A percentile compares a stretch with the other conserved stretches of the same genome.
These are phyloP conservation scores for Caenorhabditis sp. DNA, from an alignment of 2,888 invertebrate species.

Conservation along the genomic window DNA sequence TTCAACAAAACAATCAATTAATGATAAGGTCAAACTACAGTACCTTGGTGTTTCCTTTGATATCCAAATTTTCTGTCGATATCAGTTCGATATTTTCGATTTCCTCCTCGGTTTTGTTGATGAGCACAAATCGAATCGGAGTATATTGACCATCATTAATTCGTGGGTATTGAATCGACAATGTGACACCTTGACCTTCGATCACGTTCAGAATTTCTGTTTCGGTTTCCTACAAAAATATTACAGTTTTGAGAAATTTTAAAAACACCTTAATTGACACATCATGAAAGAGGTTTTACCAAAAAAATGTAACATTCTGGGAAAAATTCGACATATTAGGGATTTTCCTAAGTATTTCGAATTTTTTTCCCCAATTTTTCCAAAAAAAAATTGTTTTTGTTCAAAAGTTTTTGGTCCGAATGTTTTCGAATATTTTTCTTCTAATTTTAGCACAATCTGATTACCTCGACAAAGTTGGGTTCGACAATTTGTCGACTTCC, in stretches of 20 bases:
- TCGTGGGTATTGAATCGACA: constrained; percentile 38
- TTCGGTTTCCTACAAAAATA: constrained; percentile 5
- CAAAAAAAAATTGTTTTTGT: no score
- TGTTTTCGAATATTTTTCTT: no score
- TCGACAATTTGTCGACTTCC: constrained; percentile 46
- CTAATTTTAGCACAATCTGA: no score
- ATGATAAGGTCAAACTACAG: background rate
- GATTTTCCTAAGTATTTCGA: no score
- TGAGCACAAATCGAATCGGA: constrained; percentile 28
- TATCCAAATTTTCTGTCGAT: constrained; percentile 17
- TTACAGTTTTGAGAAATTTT: background rate
- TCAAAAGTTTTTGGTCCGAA: no score
- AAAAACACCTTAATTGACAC: no score
- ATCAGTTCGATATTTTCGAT: constrained; percentile 30
- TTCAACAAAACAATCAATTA: background rate
- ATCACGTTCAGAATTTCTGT: constrained; percentile 44
- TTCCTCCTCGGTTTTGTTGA: constrained; percentile 26
- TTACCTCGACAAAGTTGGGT: constrained; percentile 6
- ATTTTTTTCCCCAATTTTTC: no score
- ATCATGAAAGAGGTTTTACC: no score
- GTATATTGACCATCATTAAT: constrained; percentile 46
- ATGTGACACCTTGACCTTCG: constrained; percentile 41
- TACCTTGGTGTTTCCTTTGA: constrained; percentile 29
- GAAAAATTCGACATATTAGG: no score
- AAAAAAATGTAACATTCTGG: no score